A percentile compares a stretch with the other conserved stretches of the same genome.
Evolutionary conservation across 2,888 invertebrate species (phyloP).

Genomic region (Cephalotes varians): DNA sequence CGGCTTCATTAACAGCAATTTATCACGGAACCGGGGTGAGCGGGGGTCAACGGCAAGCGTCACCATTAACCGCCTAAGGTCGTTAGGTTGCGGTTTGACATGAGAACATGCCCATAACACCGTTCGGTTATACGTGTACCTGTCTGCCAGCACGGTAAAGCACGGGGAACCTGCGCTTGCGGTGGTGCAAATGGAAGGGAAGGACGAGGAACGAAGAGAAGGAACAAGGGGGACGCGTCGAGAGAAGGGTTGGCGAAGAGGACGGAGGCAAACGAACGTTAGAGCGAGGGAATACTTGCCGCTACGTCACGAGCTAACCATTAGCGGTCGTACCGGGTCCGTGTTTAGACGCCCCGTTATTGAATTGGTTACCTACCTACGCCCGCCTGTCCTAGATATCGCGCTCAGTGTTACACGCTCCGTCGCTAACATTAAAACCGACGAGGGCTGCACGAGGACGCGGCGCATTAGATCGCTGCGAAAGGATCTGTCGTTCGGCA

Average conservation of each 20-base stretch:
- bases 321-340: constrained; percentile 75
- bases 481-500: constrained; percentile 32
- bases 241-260: constrained; percentile 34
- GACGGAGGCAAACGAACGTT: constrained; percentile 61
- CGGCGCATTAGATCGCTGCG: constrained; percentile 21
- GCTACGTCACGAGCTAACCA: constrained; percentile 76
- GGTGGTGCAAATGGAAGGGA: constrained; percentile 52
- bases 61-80: constrained; percentile 82
- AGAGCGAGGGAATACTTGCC: constrained; percentile 51
- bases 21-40: constrained; percentile 80
- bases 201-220: background rate
- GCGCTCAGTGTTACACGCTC: constrained; percentile 70
- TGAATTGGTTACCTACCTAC: constrained; percentile 76
- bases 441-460: constrained; percentile 57
- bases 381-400: constrained; percentile 70
- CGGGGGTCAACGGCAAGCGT: constrained; percentile 70
- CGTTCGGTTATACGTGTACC: constrained; percentile 80
- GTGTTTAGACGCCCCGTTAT: constrained; percentile 79
- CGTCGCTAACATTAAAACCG: constrained; percentile 66
- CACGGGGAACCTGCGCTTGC: constrained; percentile 65
- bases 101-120: constrained; percentile 83
- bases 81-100: constrained; percentile 85
- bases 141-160: constrained; percentile 71
- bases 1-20: constrained; percentile 82
- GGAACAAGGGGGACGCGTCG: background rate